Evolutionary conservation across 2,888 invertebrate genomes (phyloP), one percentile per base, ranked within the genome.

Genomic region (Oxytorus armatus): DNA sequence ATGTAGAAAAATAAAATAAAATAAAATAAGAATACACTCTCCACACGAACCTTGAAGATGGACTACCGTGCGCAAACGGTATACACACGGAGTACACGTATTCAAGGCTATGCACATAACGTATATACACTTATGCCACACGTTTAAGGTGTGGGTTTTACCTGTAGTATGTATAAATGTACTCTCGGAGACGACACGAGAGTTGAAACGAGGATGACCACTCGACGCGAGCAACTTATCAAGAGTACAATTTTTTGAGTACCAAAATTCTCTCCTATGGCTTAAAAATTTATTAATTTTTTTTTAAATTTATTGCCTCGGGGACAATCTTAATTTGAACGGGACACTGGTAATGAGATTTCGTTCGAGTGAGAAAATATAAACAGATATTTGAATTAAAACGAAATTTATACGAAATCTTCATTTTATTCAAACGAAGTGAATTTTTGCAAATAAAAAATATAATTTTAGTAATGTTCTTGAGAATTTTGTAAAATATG

Each of bases 41-140:
- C 51, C 74, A 63, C 55, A 16, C 42, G 51, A 51, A 73, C 73
- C 77, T 78, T 78, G 72, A 73, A 73, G 73, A 78, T 49, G 29
- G 69, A 69, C 79, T 65, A 74, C 73, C 44, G 78, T 79, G 73
- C 78, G 51, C 59, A 61, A 59, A 36, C 10, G 66, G 61, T 73
- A n/a, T n/a, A 61, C 44, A 68, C 66, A 68, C 23, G 16, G n/a
- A 25, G 36, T 51, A 73, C 33, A 51, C 42, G 33, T 73, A 44
- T 55, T 53, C 42, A 44, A 10, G 23, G 33, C 11, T 21, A 29
- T 29, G 25, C 8, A 42, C 29, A 47, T 10, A 29, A 29, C 14
- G 25, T 14, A 42, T 47, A 47, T 10, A 29, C 21, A 59, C 21
- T 18, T 21, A 5, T 11, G 8, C 7, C 36, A 63, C 69, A 47